Evolutionary conservation across 1,140 invertebrate species (phyloP).

Genomic region (Drosophila nigrodunni): DNA sequence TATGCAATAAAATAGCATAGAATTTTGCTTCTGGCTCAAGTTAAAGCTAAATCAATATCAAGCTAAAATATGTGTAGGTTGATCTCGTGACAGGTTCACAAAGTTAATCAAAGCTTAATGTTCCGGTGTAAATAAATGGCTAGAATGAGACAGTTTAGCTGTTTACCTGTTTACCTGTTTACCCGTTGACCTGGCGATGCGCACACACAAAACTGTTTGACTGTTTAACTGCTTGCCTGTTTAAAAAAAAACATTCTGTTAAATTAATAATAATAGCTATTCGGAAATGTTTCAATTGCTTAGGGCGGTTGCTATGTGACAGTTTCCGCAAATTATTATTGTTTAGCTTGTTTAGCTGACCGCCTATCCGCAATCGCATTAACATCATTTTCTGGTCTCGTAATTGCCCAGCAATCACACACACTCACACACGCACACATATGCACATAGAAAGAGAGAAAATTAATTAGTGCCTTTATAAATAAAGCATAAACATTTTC

Average conservation of each 20-base stretch:
- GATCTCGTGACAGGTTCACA: conserved; percentile 31
- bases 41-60: background rate
- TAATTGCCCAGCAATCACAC: conserved; percentile 45
- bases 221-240: conserved; percentile 20
- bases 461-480: conserved; percentile 79
- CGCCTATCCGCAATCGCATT: conserved; percentile 65
- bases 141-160: conserved; percentile 18
- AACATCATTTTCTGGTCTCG: conserved; percentile 60
- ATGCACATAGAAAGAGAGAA: conserved; percentile 48
- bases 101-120: conserved; percentile 9
- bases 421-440: background rate
- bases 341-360: conserved; percentile 39
- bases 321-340: conserved; percentile 79
- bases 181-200: background rate
- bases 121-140: conserved; percentile 26
- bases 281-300: conserved; percentile 36
- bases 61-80: background rate
- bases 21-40: background rate
- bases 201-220: conserved; percentile 13
- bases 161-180: conserved; percentile 19
- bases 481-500: conserved; percentile 77
- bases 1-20: conserved; percentile 12
- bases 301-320: conserved; percentile 65
- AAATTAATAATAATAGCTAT: conserved; percentile 51
- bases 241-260: conserved; percentile 22